A percentile compares a stretch with the other conserved stretches of the same genome.
Evolutionary conservation across 2,888 invertebrate genomes (phyloP).

Genomic region (Argyresthia albistria): DNA sequence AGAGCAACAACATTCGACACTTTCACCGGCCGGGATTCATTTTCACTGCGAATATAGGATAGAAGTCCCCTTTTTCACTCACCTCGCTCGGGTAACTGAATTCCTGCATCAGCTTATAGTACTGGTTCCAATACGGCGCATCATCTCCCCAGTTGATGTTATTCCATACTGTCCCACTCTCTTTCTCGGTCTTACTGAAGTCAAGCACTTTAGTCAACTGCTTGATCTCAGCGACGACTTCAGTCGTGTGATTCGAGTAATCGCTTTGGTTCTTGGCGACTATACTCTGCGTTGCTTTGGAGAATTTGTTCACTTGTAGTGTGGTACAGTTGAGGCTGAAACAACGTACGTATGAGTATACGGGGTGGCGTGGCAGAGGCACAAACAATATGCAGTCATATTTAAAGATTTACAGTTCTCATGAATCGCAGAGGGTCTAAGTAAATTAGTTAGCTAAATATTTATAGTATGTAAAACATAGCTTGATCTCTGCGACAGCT

Average conservation of each 20-base stretch:
- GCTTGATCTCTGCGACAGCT: too few species aligned
- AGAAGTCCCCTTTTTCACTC: not conserved
- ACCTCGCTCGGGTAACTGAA: constrained; percentile 54
- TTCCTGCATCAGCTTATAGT: constrained; percentile 46
- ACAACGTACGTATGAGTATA: constrained; percentile 9
- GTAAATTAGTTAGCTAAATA: too few species aligned
- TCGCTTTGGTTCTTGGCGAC: constrained; percentile 40
- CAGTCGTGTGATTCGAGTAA: constrained; percentile 29
- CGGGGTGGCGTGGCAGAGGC: too few species aligned
- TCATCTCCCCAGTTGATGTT: constrained; percentile 62
- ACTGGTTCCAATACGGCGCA: constrained; percentile 64
- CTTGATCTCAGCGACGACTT: constrained; percentile 47
- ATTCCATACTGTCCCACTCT: constrained; percentile 25
- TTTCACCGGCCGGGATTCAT: too few species aligned
- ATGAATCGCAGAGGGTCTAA: too few species aligned
- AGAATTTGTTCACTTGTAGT: constrained; percentile 49
- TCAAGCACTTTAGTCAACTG: constrained; percentile 45
- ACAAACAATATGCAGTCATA: too few species aligned
- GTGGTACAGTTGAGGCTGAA: constrained; percentile 55
- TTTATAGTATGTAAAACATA: too few species aligned
- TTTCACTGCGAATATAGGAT: too few species aligned
- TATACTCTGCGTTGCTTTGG: constrained; percentile 46
- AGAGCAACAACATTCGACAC: too few species aligned
- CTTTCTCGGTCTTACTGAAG: constrained; percentile 26
- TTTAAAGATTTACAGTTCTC: too few species aligned